Evolutionary conservation across 2,797 vertebrate species (phyloP), one percentile per base, ranked within the genome.

Genomic region (Lophius americanus): DNA sequence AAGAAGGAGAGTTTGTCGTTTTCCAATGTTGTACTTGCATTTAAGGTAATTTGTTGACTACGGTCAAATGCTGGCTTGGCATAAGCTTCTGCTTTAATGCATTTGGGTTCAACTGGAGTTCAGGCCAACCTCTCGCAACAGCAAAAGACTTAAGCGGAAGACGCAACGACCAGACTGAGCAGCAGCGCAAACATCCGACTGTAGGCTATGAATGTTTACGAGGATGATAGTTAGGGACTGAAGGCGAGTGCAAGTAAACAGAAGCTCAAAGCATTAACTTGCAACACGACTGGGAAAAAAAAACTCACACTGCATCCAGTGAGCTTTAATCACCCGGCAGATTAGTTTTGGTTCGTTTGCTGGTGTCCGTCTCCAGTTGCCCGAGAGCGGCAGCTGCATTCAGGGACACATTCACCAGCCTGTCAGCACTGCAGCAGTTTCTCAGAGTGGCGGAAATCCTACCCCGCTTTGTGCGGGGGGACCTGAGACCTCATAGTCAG

Each of bases 321-420:
- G 65, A 81, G 77, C 59, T 85, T 87, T 84, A 89, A 92, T 89
- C 78, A 85, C 51, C 76, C 79, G 65, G 78, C 85, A 85, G 82
- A 89, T 92, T 89, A 83, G 86, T 91, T 69, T 63, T 58, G 84
- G 83, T 87, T 90, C 83, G 85, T 79, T 76, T 82, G 86, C 79
- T 84, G 83, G 80, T 90, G 88, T 87, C 77, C 81, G 87, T 66
- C 64, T 89, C 78, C 70, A 83, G 88, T 87, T 81, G 76, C 85
- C 66, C 72, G 67, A 75, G 82, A 87, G 85, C 85, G 85, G 85
- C 90, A 90, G 86, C 87, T 91, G 85, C 89, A 83, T 88, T 88
- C 87, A 86, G 82, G 76, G 86, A 88, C 83, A 91, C 85, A 91
- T 92, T 88, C 86, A 77, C 89, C 86, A 61, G 79, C 77, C 85